Conservation (phyloP, 2,888 invertebrate species). For the Aphidius colemani region DNA sequence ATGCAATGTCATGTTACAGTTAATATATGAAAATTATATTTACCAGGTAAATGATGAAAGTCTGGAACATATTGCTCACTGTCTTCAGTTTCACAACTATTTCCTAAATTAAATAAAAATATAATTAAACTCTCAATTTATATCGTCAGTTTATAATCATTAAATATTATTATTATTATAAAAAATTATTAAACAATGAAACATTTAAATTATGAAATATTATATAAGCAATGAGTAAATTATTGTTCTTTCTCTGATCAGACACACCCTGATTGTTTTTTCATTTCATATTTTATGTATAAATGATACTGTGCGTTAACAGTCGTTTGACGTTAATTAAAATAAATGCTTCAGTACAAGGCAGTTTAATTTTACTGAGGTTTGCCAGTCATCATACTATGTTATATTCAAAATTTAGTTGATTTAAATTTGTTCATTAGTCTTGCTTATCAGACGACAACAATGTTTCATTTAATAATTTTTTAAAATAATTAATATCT, state of each 20-base stretch:
- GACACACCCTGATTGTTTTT: slow-evolving; percentile 32
- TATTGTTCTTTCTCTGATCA: slow-evolving; percentile 16
- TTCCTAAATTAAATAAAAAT: slow-evolving; percentile 54
- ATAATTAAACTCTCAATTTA: not conserved
- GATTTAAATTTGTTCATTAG: no score
- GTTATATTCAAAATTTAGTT: no score
- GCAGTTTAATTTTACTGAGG: slow-evolving; percentile 18
- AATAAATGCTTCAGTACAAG: slow-evolving; percentile 45
- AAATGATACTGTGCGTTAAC: slow-evolving; percentile 42
- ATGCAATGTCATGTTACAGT: not conserved
- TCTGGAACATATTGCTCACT: slow-evolving; percentile 64
- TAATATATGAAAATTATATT: slow-evolving; percentile 20
- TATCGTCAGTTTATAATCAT: not conserved
- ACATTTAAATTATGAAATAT: not conserved
- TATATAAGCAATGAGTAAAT: slow-evolving; percentile 5
- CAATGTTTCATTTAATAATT: no score
- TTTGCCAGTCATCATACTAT: slow-evolving; percentile 18
- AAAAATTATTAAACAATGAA: not conserved
- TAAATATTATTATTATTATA: no score
- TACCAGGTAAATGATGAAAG: slow-evolving; percentile 50
- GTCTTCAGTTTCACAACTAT: slow-evolving; percentile 64
- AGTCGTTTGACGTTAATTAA: slow-evolving; percentile 44
- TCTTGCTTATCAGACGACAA: no score
- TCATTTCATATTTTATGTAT: slow-evolving; percentile 37
- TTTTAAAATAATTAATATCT: no score